Base-by-base conservation (phyloP, 2,113 vertebrate species). In the Eptesicus fuscus region DNA sequence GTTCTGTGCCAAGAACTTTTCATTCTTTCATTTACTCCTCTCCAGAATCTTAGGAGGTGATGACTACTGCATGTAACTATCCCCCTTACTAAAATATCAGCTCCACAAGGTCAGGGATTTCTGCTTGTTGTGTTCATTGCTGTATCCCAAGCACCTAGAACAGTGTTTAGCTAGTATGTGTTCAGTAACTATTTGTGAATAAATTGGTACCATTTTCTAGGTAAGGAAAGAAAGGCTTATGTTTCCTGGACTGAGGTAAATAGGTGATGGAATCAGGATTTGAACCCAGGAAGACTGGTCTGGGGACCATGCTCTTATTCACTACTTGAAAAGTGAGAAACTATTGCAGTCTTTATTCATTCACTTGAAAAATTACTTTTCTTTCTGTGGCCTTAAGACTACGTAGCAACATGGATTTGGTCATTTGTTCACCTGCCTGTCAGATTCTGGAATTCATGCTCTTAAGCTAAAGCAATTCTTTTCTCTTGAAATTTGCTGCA, bases 401-500 rank as follows among this genome's bases (percentile, higher is more conserved):
- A 71, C 13, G 53, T 87, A 78, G 40, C 40, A 63, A 69, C 32
- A 53, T 53, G 42, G 6, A 56, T 95, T 94, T 77, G 61, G 9
- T 47, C 16, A 92, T 70, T 90, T 93, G 30, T 87, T 92, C 86
- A 78, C 61, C 73, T 74, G 53, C 18, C 47, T 74, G 9, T 88
- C 32, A 67, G n/a, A 94, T 35, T 80, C 63, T 5, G 40, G 44
- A 70, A 7, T 9, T 14, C 30, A 44, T 14, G 17, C 2, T 88
- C 35, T 91, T 80, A 80, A 79, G 25, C n/a, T 89, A 7, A 1
- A 61, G 40, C 22, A 84, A 40, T 82, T 85, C 7, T 22, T 70
- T 96, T 89, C 28, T 56, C 35, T 89, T 94, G 84, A 51, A 32
- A 70, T 89, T 92, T 77, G 11, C 59, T 92, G 25, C 53, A 53